A percentile compares a stretch with the other conserved stretches of the same genome.
These are phyloP conservation scores for Micropoecilia bifurca DNA, from an alignment of 2,797 vertebrate genomes.

Conservation along the genomic window DNA sequence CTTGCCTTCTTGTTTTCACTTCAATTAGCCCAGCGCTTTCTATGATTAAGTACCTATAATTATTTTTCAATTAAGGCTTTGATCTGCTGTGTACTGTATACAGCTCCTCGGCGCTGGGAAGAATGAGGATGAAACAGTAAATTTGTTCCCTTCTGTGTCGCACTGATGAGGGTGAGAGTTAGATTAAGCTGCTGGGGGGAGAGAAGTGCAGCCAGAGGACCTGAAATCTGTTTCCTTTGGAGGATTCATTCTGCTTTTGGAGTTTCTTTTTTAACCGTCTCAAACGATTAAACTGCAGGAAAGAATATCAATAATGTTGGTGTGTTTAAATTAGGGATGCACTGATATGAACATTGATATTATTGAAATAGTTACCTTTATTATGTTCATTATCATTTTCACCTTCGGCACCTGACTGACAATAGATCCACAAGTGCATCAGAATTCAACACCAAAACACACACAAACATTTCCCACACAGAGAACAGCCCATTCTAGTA, in stretches of 20 bases:
- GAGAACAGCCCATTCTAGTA: too few relatives aligned
- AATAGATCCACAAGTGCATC: too few relatives aligned
- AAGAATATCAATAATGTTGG: background rate
- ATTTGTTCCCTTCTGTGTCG: constrained; percentile 83
- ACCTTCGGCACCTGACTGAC: too few relatives aligned
- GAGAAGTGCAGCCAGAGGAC: constrained; percentile 43
- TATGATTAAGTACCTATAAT: constrained; percentile 99
- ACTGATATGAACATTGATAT: too few relatives aligned
- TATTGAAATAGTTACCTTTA: too few relatives aligned
- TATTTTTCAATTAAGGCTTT: constrained; percentile 99
- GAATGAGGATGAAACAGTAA: constrained; percentile 83
- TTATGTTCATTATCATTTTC: too few relatives aligned
- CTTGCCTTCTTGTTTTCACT: constrained; percentile 95
- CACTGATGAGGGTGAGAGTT: constrained; percentile 75
- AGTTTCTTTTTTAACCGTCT: background rate
- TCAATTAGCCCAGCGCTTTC: constrained; percentile 99
- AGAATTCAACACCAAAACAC: too few relatives aligned
- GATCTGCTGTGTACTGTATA: constrained; percentile 91
- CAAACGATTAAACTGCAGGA: background rate
- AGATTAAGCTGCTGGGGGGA: constrained; percentile 72
- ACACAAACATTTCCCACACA: too few relatives aligned
- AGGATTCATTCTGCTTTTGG: background rate
- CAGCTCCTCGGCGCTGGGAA: constrained; percentile 76
- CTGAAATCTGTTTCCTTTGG: constrained; percentile 8
- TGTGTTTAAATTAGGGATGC: background rate